Evolutionary conservation across 2,113 vertebrate species (phyloP).

Genomic region (Trichomycterus rosablanca): DNA sequence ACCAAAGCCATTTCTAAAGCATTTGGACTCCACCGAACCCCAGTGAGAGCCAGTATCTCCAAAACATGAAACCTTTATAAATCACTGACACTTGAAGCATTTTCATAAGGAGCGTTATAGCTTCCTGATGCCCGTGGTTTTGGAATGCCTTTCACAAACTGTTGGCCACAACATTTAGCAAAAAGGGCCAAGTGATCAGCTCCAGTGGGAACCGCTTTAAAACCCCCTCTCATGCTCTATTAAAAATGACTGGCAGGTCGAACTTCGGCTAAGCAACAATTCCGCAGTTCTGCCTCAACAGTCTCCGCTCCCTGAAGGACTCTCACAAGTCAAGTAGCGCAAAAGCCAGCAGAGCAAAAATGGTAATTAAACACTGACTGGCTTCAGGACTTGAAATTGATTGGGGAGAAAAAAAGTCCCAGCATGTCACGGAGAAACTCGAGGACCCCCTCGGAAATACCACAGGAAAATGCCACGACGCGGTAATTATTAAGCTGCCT

Average conservation of each 20-base stretch:
- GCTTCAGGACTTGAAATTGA: conserved; percentile 50
- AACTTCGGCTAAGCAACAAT: conserved; percentile 3
- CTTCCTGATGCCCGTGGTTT: too few species aligned
- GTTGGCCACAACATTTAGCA: too few species aligned
- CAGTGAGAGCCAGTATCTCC: too few species aligned
- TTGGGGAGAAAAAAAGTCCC: conserved; percentile 44
- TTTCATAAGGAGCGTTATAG: too few species aligned
- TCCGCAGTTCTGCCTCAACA: conserved; percentile 3
- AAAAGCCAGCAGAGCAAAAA: conserved; percentile 60
- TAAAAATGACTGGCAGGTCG: neutral
- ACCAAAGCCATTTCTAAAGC: too few species aligned
- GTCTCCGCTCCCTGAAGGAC: conserved; percentile 47
- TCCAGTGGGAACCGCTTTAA: neutral
- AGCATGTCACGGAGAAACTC: conserved; percentile 54
- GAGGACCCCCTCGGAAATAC: conserved; percentile 30
- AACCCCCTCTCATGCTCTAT: neutral
- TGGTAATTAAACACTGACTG: conserved; percentile 51
- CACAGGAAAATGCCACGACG: conserved; percentile 47
- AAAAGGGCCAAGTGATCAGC: neutral
- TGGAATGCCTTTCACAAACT: too few species aligned
- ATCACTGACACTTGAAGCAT: too few species aligned
- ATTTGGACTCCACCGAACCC: too few species aligned
- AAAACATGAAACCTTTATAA: too few species aligned
- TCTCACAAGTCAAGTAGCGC: conserved; percentile 49
- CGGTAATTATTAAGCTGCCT: conserved; percentile 50